Base-by-base conservation (phyloP, 1,140 invertebrate species). In the Aethina tumida region DNA sequence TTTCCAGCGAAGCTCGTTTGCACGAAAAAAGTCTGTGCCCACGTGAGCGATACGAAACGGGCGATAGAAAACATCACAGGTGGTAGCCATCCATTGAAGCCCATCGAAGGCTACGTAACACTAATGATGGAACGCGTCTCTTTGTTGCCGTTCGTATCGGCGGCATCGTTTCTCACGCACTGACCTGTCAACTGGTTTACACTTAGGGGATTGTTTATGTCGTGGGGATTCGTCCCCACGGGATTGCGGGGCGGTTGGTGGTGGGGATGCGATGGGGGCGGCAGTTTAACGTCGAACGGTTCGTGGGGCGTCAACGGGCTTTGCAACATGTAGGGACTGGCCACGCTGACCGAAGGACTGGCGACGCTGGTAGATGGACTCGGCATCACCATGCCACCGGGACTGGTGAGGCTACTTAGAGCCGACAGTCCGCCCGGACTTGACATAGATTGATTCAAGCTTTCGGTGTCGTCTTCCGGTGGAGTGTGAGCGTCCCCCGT, bases 171-270 rank as follows among this genome's bases (percentile, higher is more conserved):
- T 52, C 75, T 74, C 48, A 75, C 70, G 64, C 74, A 76, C 66
- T 78, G 74, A 47, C 77, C 84, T 22, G 84, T 89, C 41, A 90
- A 65, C 64, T 87, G 84, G 53, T 88, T 88, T 19, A 92, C 85
- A 62, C 84, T 88, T 15, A 90, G 68, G 14, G 87, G 87, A 69
- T 91, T 91, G 66, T 92, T 91, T 38, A 84, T 81, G 67, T 90
- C 86, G 49, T 86, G 77, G 7, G 87, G 87, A 65, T 91, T 90
- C 6, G 86, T 87, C 35, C 86, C 87, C 21, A 91, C 85, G 12
- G 87, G 86, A 59, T 84, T 77, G 24, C 83, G 70, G 20, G 68
- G 67, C 22, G 56, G 62, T 34, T 46, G 55, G 45, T 63, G 53
- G 20, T 63, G 43, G 9, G 60, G 55, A 24, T 62, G 58, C 20